Evolutionary conservation across 2,888 invertebrate species (phyloP).

Genomic region (Drosophila niveifrons): DNA sequence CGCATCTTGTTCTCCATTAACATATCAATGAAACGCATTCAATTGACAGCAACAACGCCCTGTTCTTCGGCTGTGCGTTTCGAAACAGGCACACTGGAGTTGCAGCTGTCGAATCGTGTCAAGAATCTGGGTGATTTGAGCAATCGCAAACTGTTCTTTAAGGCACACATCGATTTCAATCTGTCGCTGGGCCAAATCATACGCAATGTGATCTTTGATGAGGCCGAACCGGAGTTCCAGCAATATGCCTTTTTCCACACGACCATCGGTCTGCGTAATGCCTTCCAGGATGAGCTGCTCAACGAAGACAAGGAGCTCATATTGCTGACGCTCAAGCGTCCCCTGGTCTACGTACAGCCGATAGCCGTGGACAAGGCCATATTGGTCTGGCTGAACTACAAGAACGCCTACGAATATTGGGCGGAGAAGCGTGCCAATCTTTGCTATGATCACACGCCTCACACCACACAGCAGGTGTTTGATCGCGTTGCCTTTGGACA

Average conservation of each 20-base stretch:
- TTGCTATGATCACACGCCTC: slow-evolving; percentile 91
- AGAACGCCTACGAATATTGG: slow-evolving; percentile 99
- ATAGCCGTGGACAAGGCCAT: slow-evolving; percentile 99
- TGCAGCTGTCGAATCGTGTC: slow-evolving; percentile 97
- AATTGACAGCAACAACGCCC: slow-evolving; percentile 98
- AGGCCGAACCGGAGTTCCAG: slow-evolving; percentile 98
- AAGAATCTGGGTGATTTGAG: slow-evolving; percentile 91
- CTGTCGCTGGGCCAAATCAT: slow-evolving; percentile 97
- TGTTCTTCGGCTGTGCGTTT: slow-evolving; percentile 98
- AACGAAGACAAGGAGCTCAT: slow-evolving; percentile 95
- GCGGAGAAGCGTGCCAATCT: slow-evolving; percentile 96
- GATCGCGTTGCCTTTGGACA: slow-evolving; percentile 93
- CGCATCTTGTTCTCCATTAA: slow-evolving; percentile 95
- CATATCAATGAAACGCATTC: slow-evolving; percentile 96
- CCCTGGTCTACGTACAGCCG: slow-evolving; percentile 98
- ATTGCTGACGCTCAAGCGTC: slow-evolving; percentile 95
- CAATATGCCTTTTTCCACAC: slow-evolving; percentile 99
- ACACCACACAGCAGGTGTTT: slow-evolving; percentile 86
- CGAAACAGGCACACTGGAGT: slow-evolving; percentile 97
- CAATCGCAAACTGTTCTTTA: slow-evolving; percentile 90
- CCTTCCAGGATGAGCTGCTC: slow-evolving; percentile 95
- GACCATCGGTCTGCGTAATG: slow-evolving; percentile 93
- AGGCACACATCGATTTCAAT: slow-evolving; percentile 96
- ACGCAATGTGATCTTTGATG: slow-evolving; percentile 97
- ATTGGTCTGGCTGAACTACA: slow-evolving; percentile 99